A percentile compares a stretch with the other conserved stretches of the same genome.
Evolutionary conservation across 2,888 invertebrate genomes (phyloP).

Genomic region (Xylocampa areola): DNA sequence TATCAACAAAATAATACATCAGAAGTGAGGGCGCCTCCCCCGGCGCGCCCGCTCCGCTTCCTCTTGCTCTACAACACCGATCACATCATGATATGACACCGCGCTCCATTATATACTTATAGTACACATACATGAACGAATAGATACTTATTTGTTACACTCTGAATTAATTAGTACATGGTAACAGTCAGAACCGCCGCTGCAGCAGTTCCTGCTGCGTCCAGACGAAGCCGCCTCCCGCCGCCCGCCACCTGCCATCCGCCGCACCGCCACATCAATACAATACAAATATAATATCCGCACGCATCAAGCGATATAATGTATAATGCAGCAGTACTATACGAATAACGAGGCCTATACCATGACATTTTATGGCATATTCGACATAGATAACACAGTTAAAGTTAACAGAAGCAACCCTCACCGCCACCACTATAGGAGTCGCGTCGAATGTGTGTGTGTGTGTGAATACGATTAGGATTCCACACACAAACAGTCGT

Average conservation of each 20-base stretch:
- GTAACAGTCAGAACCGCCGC: constrained; percentile 39
- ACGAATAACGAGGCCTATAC: constrained; percentile 2
- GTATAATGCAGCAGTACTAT: not conserved
- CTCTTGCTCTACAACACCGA: constrained; percentile 64
- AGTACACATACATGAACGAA: constrained; percentile 42
- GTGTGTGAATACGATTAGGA: too few species aligned
- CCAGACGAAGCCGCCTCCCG: not conserved
- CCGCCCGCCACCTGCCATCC: not conserved
- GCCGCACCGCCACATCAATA: not conserved
- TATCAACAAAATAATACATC: constrained; percentile 72
- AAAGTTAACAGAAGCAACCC: constrained; percentile 46
- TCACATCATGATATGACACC: constrained; percentile 86
- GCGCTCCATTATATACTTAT: constrained; percentile 62
- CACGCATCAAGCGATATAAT: not conserved
- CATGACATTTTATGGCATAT: constrained; percentile 24
- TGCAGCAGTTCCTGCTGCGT: not conserved
- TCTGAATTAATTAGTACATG: constrained; percentile 43
- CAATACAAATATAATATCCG: too few species aligned
- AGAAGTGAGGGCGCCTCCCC: constrained; percentile 28
- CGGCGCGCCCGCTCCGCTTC: constrained; percentile 26
- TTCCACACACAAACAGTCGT: too few species aligned
- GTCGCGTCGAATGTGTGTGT: too few species aligned
- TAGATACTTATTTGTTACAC: constrained; percentile 45
- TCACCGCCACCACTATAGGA: constrained; percentile 9
- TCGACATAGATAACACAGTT: constrained; percentile 20